phyloP scores from a whole-genome alignment of 2,113 vertebrate species.

The Lophura nycthemera region DNA sequence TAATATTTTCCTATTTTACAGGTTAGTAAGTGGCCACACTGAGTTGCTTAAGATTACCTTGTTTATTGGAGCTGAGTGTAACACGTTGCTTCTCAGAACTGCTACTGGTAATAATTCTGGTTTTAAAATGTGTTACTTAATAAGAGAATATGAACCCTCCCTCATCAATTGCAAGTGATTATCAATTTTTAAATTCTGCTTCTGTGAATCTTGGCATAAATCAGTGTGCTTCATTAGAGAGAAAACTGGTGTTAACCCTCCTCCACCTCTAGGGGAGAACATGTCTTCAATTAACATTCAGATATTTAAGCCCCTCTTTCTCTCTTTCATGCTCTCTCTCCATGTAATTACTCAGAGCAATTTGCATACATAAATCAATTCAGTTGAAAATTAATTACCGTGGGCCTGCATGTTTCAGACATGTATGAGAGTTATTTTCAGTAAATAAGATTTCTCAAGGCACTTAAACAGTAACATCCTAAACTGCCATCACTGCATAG shows the following conservation, averaged over 20 bases:
- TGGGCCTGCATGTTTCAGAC: slow-evolving; percentile 58
- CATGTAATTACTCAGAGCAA: slow-evolving; percentile 33
- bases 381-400: slow-evolving; percentile 72
- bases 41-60: not conserved
- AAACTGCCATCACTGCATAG: not conserved
- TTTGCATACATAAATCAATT: slow-evolving; percentile 68
- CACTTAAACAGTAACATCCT: slow-evolving; percentile 61
- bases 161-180: not conserved
- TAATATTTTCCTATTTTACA: not conserved
- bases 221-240: slow-evolving; percentile 38
- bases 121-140: not conserved
- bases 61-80: not conserved
- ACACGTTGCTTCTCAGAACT: not conserved
- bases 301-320: slow-evolving; percentile 35
- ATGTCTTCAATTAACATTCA: not conserved
- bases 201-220: slow-evolving; percentile 31
- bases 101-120: not conserved
- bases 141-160: not conserved
- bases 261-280: not conserved
- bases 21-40: not conserved
- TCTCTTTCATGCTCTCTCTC: not conserved
- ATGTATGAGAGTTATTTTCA: slow-evolving; percentile 70
- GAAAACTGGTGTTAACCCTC: not conserved
- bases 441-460: slow-evolving; percentile 66
- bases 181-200: not conserved